These are phyloP conservation scores for Fulmarus glacialis DNA, from an alignment of 2,113 vertebrate species.

Conservation along the genomic window DNA sequence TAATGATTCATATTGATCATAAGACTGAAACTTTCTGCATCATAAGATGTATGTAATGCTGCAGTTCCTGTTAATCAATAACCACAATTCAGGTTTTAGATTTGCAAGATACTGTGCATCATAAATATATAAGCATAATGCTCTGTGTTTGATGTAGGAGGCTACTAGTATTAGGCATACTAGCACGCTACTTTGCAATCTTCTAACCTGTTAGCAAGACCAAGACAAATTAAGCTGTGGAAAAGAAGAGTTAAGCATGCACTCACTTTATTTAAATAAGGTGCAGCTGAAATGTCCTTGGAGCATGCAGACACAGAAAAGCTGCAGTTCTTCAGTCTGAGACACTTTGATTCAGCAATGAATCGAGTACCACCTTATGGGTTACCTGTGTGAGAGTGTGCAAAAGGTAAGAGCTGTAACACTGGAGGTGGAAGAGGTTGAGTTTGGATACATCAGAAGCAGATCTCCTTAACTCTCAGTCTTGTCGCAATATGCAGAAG, in stretches of 20 bases:
- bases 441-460: neutral
- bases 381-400: neutral
- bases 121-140: neutral
- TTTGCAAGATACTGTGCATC: neutral
- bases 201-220: neutral
- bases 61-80: neutral
- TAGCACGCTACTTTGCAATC: neutral
- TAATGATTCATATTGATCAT: neutral
- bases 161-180: neutral
- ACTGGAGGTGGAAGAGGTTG: neutral
- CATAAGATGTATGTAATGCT: neutral
- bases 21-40: neutral
- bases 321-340: neutral
- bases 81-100: neutral
- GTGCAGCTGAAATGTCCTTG: neutral
- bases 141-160: neutral
- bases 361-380: neutral
- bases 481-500: neutral
- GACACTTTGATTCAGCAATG: neutral
- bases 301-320: neutral
- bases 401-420: neutral
- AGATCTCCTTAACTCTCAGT: neutral
- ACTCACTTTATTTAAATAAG: neutral
- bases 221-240: neutral
- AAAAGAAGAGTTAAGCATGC: neutral